These are phyloP conservation scores for Hafferia zeledoni DNA, from an alignment of 2,797 vertebrate genomes.

Conservation along the genomic window DNA sequence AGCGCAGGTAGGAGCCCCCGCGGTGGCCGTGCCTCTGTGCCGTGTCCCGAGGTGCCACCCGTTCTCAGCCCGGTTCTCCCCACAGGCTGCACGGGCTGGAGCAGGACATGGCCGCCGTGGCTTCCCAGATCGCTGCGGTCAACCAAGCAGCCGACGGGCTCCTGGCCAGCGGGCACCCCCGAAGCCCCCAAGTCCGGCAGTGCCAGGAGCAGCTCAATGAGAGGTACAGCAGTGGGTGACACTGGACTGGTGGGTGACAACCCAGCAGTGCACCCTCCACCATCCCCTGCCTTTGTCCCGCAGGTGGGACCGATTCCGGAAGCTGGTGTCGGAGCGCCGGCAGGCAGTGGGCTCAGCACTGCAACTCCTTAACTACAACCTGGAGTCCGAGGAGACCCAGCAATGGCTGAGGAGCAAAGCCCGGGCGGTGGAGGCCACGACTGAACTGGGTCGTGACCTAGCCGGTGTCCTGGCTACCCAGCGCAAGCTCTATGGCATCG, in stretches of 20 bases:
- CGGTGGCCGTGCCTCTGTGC: accelerated
- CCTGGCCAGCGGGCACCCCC: constrained; percentile 91
- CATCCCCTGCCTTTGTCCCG: accelerated
- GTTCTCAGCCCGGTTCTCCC: accelerated
- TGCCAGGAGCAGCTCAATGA: constrained; percentile 86
- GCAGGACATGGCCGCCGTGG: constrained; percentile 89
- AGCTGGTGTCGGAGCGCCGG: constrained; percentile 85
- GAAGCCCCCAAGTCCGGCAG: constrained; percentile 87
- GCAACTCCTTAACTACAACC: constrained; percentile 89
- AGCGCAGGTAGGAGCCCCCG: constrained; percentile 84
- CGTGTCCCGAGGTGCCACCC: accelerated
- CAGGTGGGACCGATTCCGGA: constrained; percentile 92
- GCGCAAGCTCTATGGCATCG: constrained; percentile 92
- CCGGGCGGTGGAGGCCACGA: constrained; percentile 87
- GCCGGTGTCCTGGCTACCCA: constrained; percentile 92
- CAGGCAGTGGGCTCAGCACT: constrained; percentile 86
- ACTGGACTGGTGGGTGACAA: accelerated
- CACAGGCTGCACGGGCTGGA: constrained; percentile 88
- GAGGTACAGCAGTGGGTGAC: constrained; percentile 72
- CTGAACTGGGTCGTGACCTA: constrained; percentile 90
- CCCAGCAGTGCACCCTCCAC: accelerated
- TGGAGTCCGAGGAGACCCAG: constrained; percentile 92
- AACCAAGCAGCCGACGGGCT: constrained; percentile 88
- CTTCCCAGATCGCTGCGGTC: constrained; percentile 84
- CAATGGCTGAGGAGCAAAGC: constrained; percentile 93